Percentiles rank a stretch among this genome's conserved stretches.
These are phyloP conservation scores for Leucoptera coffeella DNA, from an alignment of 2,888 invertebrate genomes.

Conservation along the genomic window DNA sequence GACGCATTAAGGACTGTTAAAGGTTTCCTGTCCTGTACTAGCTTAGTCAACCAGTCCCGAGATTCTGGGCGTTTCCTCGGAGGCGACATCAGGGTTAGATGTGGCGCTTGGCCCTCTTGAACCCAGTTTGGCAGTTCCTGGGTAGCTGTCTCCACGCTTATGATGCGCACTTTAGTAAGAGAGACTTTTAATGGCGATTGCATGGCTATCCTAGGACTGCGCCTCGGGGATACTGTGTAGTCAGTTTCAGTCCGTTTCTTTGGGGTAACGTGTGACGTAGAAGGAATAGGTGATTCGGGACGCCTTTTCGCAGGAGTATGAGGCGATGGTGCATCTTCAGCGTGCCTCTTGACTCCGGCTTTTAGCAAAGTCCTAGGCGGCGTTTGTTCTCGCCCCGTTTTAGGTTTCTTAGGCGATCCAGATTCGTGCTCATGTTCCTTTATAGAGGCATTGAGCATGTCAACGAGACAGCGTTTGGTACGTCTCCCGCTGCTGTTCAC, in stretches of 20 bases:
- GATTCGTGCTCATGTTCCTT: slow-evolving; percentile 16
- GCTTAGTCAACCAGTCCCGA: slow-evolving; percentile 62
- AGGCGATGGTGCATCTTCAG: slow-evolving; percentile 7
- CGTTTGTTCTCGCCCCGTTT: slow-evolving; percentile 11
- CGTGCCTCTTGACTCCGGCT: slow-evolving; percentile 19
- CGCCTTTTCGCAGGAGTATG: slow-evolving; percentile 2
- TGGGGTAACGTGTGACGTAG: slow-evolving; percentile 26
- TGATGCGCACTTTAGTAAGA: slow-evolving; percentile 14
- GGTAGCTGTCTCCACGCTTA: slow-evolving; percentile 61
- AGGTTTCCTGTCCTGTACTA: slow-evolving; percentile 10
- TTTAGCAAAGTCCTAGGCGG: slow-evolving; percentile 11
- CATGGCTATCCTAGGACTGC: no score
- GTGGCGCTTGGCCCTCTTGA: slow-evolving; percentile 70
- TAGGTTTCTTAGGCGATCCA: slow-evolving; percentile 9
- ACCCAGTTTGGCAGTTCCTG: slow-evolving; percentile 72
- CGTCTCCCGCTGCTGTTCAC: slow-evolving; percentile 9
- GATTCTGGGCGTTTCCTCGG: slow-evolving; percentile 56
- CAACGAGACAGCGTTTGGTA: slow-evolving; percentile 33
- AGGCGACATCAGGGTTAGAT: slow-evolving; percentile 64
- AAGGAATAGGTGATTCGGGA: slow-evolving; percentile 11
- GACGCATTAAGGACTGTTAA: no score
- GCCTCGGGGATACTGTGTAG: slow-evolving; percentile 13
- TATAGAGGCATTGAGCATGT: slow-evolving; percentile 21
- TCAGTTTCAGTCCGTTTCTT: slow-evolving; percentile 12
- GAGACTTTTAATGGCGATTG: no score